These are phyloP conservation scores for Bhutanitis thaidina DNA, from an alignment of 2,888 invertebrate species.

Conservation along the genomic window DNA sequence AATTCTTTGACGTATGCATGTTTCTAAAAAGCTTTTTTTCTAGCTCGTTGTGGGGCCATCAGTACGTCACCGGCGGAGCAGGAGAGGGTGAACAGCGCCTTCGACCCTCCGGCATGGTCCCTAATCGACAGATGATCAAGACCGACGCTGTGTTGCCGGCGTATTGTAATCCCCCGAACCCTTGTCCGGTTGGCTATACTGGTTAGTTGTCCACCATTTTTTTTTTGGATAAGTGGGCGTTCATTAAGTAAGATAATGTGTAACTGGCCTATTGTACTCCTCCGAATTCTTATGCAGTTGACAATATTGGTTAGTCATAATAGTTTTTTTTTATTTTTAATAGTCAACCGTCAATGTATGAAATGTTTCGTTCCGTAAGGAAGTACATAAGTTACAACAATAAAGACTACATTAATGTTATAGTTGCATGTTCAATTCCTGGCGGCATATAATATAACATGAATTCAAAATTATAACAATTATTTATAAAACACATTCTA, in stretches of 20 bases:
- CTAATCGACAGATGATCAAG: slow-evolving; percentile 88
- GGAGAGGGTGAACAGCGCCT: slow-evolving; percentile 87
- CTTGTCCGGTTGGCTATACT: slow-evolving; percentile 96
- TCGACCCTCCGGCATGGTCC: slow-evolving; percentile 75
- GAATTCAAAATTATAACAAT: too few relatives aligned
- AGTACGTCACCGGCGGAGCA: slow-evolving; percentile 87
- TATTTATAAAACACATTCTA: too few relatives aligned
- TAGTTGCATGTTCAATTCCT: too few relatives aligned
- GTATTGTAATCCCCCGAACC: slow-evolving; percentile 99
- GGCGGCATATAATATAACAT: too few relatives aligned
- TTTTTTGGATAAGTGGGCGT: too few relatives aligned
- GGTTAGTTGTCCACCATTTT: too few relatives aligned
- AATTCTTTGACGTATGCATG: neutral
- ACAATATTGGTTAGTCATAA: slow-evolving; percentile 84
- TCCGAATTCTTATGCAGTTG: slow-evolving; percentile 98
- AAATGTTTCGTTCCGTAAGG: too few relatives aligned
- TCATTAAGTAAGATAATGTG: too few relatives aligned
- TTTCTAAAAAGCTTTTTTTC: neutral
- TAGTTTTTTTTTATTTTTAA: too few relatives aligned
- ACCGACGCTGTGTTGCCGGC: slow-evolving; percentile 96
- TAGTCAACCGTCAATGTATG: too few relatives aligned
- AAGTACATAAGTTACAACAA: too few relatives aligned
- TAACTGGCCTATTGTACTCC: slow-evolving; percentile 99
- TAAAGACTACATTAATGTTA: too few relatives aligned
- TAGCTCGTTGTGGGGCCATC: slow-evolving; percentile 86